phyloP scores from a whole-genome alignment of 2,797 vertebrate species.

The Agapornis canus region DNA sequence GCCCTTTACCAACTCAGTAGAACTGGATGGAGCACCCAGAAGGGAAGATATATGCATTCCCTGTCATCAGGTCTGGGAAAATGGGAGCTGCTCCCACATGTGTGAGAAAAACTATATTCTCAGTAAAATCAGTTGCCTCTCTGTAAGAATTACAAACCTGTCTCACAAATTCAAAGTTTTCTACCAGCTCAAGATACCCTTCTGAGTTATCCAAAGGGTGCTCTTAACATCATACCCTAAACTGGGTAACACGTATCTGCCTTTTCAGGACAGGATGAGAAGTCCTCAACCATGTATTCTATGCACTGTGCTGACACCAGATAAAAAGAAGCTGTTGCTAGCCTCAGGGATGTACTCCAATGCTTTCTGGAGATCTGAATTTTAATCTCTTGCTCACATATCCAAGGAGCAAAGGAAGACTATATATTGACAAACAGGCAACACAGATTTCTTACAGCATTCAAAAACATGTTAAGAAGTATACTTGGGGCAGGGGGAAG shows the following conservation, averaged over 20 bases:
- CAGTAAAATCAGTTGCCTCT: background rate
- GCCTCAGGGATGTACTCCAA: background rate
- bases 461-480: background rate
- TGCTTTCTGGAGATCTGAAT: background rate
- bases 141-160: background rate
- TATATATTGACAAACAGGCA: background rate
- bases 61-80: background rate
- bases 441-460: background rate
- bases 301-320: background rate
- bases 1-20: background rate
- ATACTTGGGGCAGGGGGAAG: accelerated
- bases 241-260: background rate
- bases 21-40: background rate
- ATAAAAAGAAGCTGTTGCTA: background rate
- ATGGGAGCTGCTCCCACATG: accelerated
- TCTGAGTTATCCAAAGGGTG: background rate
- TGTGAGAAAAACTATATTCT: background rate
- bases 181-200: background rate
- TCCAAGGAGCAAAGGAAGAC: background rate
- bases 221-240: background rate
- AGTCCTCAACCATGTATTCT: background rate
- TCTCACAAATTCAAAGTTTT: background rate
- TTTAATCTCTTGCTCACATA: background rate
- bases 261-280: background rate
- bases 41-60: background rate